A percentile compares a stretch with the other conserved stretches of the same genome.
phyloP scores from a whole-genome alignment of 1,140 invertebrate species.

The Drosophila tsacasi region DNA sequence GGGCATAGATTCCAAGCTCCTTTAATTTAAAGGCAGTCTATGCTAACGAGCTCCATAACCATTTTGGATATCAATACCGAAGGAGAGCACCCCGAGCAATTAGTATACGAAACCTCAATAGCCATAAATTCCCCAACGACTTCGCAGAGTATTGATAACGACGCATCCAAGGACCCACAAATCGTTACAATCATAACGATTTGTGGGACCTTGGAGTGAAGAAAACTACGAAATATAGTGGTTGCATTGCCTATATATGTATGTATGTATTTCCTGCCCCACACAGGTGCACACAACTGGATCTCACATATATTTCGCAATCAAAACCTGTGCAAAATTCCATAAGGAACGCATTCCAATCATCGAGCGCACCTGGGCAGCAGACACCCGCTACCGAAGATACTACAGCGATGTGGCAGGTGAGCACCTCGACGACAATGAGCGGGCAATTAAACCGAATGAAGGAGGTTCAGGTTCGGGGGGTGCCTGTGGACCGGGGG shows the following conservation, averaged over 20 bases:
- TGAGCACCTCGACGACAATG: slow-evolving; percentile 83
- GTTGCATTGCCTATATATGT: neutral
- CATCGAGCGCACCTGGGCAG: slow-evolving; percentile 93
- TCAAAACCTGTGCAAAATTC: slow-evolving; percentile 94
- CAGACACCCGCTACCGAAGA: slow-evolving; percentile 88
- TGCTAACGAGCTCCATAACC: neutral
- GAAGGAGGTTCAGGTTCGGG: slow-evolving; percentile 6
- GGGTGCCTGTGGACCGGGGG: neutral
- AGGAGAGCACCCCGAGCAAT: slow-evolving; percentile 32
- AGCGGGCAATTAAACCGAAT: slow-evolving; percentile 70
- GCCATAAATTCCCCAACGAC: slow-evolving; percentile 64
- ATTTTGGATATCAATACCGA: slow-evolving; percentile 4
- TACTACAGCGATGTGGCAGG: slow-evolving; percentile 93
- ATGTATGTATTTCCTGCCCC: neutral
- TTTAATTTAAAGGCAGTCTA: slow-evolving; percentile 23
- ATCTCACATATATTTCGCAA: slow-evolving; percentile 90
- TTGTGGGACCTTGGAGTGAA: no score
- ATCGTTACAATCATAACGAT: no score
- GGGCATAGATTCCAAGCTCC: neutral
- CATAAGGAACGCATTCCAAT: slow-evolving; percentile 91
- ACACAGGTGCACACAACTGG: slow-evolving; percentile 61
- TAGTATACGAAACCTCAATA: slow-evolving; percentile 66
- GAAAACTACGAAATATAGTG: no score
- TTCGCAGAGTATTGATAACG: no score
- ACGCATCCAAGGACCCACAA: no score